phyloP scores from a whole-genome alignment of 2,113 vertebrate species.

The Heterotis niloticus region DNA sequence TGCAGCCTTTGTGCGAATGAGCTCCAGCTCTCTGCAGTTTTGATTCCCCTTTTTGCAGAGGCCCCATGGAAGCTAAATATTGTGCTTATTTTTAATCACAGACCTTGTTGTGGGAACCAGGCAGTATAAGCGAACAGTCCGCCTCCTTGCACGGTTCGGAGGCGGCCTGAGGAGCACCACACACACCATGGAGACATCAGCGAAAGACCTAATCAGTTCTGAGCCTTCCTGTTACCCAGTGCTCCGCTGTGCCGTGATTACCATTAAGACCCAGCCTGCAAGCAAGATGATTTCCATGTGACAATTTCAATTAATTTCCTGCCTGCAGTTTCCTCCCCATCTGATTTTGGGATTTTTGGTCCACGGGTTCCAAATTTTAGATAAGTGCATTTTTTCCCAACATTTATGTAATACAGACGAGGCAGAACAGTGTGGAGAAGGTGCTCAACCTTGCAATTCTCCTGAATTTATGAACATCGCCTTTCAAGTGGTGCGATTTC shows the following conservation, averaged over 20 bases:
- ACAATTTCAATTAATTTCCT: conserved; percentile 56
- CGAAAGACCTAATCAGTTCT: conserved; percentile 51
- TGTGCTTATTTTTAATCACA: no score
- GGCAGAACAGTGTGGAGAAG: conserved; percentile 10
- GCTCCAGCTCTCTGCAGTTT: no score
- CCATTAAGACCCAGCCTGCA: conserved; percentile 42
- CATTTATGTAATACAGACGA: background rate
- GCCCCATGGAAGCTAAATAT: no score
- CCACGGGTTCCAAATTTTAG: background rate
- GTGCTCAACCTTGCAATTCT: conserved; percentile 27
- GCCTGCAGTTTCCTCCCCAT: conserved; percentile 7
- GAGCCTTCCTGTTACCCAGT: conserved; percentile 42
- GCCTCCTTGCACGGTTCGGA: background rate
- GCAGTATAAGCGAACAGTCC: background rate
- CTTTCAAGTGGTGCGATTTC: conserved; percentile 19
- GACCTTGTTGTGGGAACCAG: no score
- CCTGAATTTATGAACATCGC: conserved; percentile 23
- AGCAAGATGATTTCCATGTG: conserved; percentile 51
- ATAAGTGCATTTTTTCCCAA: background rate
- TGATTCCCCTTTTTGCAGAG: no score
- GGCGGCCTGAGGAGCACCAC: conserved; percentile 26
- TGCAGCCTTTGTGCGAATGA: no score
- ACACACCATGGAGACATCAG: conserved; percentile 34
- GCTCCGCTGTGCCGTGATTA: conserved; percentile 47
- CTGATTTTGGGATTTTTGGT: conserved; percentile 7